These are phyloP conservation scores for Cephalopterus ornatus DNA, from an alignment of 2,113 vertebrate genomes.

Conservation along the genomic window DNA sequence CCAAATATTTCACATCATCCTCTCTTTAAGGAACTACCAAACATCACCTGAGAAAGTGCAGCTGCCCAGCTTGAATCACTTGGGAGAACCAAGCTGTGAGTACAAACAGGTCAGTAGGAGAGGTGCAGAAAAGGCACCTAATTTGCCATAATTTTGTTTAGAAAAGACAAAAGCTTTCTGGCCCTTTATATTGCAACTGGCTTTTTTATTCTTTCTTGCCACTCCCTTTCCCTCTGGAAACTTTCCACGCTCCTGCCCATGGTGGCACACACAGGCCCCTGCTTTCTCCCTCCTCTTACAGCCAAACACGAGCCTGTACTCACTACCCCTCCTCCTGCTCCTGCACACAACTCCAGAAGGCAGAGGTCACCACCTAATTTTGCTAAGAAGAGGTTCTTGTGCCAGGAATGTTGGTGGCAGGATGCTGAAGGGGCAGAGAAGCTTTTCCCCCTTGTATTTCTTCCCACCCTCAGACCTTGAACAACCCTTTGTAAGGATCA, in stretches of 20 bases:
- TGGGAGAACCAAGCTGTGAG: background rate
- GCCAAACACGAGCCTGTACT: background rate
- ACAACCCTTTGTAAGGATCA: background rate
- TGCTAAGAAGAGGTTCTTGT: background rate
- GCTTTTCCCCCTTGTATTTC: background rate
- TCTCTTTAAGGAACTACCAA: background rate
- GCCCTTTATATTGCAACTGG: background rate
- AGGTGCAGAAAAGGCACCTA: background rate
- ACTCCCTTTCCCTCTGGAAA: conserved; percentile 18
- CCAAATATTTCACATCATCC: background rate
- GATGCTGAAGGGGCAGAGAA: background rate
- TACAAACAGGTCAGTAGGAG: background rate
- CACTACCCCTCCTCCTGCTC: background rate
- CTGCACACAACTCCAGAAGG: background rate
- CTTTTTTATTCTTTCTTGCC: background rate
- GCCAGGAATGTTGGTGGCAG: background rate
- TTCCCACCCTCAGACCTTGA: background rate
- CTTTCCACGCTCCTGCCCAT: background rate
- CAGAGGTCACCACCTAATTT: background rate
- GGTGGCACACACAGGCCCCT: background rate
- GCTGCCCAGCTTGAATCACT: background rate
- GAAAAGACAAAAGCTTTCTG: background rate
- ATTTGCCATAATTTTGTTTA: background rate
- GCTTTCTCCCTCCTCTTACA: background rate
- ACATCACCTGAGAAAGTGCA: background rate